Evolutionary conservation across 2,113 vertebrate species (phyloP), one percentile per base, ranked within the genome.

Genomic region (Rhinogobius similis): DNA sequence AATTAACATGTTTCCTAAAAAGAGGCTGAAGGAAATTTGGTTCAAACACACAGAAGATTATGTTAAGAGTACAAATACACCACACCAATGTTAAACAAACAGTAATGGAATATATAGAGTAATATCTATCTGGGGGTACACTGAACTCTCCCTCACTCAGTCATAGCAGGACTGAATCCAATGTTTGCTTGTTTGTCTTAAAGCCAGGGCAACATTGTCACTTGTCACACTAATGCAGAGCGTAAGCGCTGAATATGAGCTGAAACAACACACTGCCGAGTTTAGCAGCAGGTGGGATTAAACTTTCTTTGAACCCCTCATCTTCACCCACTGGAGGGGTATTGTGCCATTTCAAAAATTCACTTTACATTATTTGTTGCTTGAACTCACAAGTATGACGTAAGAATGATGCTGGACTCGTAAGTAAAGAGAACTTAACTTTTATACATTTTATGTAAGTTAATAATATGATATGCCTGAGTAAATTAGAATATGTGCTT

Each of bases 121-220:
- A 36, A 36, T 36, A 36, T 36, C 39, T 66, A 66, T 65, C 63
- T 50, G 46, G 46, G 10, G 68, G 18, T 70, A 68, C 32, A 53
- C 27, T 77, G 68, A 82, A 70, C 68, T 78, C 64, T 70, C 48
- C 38, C 32, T 76, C 43, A 84, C 74, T 68, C 62, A 65, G 67
- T 36, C n/a, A 18, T 46, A 46, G 66, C 16, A 70, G 24, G 21
- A 70, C 46, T 65, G 41, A 64, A 66, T 67, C 44, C 69, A 58
- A 58, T 27, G 21, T 23, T 43, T 55, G 10, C 48, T 26, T 36
- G 44, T 39, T 55, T n/a, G 48, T 55, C 2, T 53, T 56, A n/a
- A 20, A 29, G 23, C 2, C n/a, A 8, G 23, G 21, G 38, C 55
- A 67, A 27, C 14, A 61, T 43, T 65, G 56, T 66, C 48, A 65